A percentile compares a stretch with the other conserved stretches of the same genome.
phyloP scores from a whole-genome alignment of 2,797 vertebrate genomes.

The Halcyon leucocephala region DNA sequence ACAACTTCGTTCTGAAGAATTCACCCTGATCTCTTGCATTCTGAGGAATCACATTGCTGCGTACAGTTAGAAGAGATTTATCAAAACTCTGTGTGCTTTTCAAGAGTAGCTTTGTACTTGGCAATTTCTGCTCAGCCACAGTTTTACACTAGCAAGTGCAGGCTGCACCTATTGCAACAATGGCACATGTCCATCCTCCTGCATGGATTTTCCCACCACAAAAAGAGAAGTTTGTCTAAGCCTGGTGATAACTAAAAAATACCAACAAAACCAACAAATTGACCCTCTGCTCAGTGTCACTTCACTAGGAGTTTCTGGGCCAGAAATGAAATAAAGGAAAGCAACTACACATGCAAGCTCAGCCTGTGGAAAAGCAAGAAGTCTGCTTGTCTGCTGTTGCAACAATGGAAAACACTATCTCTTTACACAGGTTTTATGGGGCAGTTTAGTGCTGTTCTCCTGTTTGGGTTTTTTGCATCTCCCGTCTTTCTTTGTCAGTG shows the following conservation, averaged over 20 bases:
- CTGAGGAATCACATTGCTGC: neutral
- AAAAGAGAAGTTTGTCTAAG: neutral
- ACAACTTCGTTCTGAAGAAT: neutral
- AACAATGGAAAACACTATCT: neutral
- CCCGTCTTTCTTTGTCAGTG: neutral
- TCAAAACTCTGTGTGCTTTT: neutral
- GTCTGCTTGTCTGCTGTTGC: neutral
- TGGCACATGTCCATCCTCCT: neutral
- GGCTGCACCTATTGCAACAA: neutral
- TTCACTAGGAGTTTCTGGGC: neutral
- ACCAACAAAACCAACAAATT: neutral
- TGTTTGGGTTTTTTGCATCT: neutral
- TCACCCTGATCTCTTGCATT: neutral
- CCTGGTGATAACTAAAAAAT: neutral
- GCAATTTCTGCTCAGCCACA: neutral
- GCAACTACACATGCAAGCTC: neutral
- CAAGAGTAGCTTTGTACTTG: neutral
- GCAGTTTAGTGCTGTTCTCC: neutral
- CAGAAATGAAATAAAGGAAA: neutral
- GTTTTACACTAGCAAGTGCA: neutral
- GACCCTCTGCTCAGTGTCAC: neutral
- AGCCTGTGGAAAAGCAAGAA: neutral
- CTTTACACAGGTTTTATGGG: conserved; percentile 43
- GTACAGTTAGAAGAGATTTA: neutral
- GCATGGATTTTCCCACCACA: neutral